Evolutionary conservation across 2,113 vertebrate genomes (phyloP).

Genomic region (Ictalurus furcatus): DNA sequence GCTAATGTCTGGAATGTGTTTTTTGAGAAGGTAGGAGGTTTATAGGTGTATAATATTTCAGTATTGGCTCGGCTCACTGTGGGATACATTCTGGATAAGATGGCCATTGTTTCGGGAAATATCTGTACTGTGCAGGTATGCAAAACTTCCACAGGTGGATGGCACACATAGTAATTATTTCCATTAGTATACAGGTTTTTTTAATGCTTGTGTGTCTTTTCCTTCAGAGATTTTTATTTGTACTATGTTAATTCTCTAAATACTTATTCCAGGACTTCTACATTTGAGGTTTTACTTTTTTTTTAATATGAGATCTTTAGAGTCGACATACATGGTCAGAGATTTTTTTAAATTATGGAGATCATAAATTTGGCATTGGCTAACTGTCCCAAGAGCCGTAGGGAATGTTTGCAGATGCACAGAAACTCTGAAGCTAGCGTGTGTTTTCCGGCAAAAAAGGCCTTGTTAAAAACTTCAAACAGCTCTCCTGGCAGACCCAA

Average conservation of each 20-base stretch:
- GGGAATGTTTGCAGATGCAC: conserved; percentile 45
- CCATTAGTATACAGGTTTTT: conserved; percentile 26
- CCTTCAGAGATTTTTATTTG: not conserved
- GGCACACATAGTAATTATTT: conserved; percentile 24
- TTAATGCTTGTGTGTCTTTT: not conserved
- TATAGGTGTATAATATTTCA: conserved; percentile 1
- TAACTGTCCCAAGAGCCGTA: conserved; percentile 9
- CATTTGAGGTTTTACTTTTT: not conserved
- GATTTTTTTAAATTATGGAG: not conserved
- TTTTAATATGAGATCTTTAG: conserved; percentile 10
- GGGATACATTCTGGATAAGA: conserved; percentile 62
- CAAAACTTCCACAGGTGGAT: conserved; percentile 53
- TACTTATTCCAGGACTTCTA: not conserved
- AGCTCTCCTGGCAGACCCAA: conserved; percentile 47
- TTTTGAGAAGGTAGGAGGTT: conserved; percentile 58
- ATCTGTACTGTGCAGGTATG: conserved; percentile 41
- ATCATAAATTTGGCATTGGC: conserved; percentile 36
- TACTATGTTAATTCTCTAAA: not conserved
- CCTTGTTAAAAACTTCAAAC: conserved; percentile 43
- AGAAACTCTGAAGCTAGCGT: conserved; percentile 28
- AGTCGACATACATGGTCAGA: not conserved
- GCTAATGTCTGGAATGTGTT: conserved; percentile 56
- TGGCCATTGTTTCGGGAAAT: conserved; percentile 58
- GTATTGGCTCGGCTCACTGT: conserved; percentile 59
- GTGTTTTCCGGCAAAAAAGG: conserved; percentile 51